Base-by-base conservation (phyloP, 2,797 vertebrate species). In the Enteromius paludinosus region DNA sequence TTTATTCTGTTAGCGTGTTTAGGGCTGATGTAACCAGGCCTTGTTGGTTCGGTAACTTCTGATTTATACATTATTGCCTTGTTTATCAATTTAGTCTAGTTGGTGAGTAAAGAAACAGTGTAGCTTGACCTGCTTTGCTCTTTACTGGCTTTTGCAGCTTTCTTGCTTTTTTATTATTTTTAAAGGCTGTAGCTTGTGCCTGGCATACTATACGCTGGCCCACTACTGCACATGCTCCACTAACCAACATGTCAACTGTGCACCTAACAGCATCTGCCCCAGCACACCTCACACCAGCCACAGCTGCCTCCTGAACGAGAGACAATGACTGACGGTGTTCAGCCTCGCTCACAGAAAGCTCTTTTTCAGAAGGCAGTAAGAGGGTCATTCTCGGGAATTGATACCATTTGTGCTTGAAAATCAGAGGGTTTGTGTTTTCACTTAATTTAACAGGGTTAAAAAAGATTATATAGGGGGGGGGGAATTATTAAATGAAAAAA, bases 281-380 rank as follows among this genome's bases (percentile, higher is more conserved):
- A 14, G 20, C 68, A 71, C 30, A 25, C 70, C 30, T 61, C 30
- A 49, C 28, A 25, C 23, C 8, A 35, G 23, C 70, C 56, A 43
- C 76, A 41, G 54, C 77, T 75, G 70, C 78, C n/a, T 52, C 35
- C 52, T 75, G 56, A 83, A 71, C 33, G 23, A 72, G 76, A 84
- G 73, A 78, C 54, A 73, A 3, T 35, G 45, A 78, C 30, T 45
- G 9, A 35, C 9, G 45, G 4, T 43, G 2, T 25, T 75, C 33
- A 8, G 33, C 7, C 33, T 38, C 4, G 18, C 20, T 38, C 8
- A 23, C n/a, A 6, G 8, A 18, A 54, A 71, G 33, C 81, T 5
- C 86, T 88, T 87, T 91, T 90, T 90, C 89, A 89, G 86, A 88
- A 87, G 91, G 87, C 87, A 86, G 86, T 70, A 78, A 56, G n/a